A percentile compares a stretch with the other conserved stretches of the same genome.
Conservation (phyloP, 2,888 invertebrate genomes). For the Eledona agricola region DNA sequence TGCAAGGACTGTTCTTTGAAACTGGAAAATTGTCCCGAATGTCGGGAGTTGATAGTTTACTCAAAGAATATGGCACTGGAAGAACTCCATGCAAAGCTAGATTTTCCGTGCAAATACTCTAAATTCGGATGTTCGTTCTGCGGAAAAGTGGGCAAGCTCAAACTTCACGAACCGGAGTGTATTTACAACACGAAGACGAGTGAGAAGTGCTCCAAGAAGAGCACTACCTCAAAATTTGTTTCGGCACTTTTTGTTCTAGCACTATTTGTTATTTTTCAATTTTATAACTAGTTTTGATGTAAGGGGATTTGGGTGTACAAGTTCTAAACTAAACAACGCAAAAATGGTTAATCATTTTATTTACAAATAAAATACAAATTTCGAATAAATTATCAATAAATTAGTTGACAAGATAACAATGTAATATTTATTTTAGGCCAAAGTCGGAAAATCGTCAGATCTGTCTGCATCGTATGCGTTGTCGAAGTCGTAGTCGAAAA, state of each 20-base stretch:
- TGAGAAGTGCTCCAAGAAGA: slow-evolving; percentile 3
- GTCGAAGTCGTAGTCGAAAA: too few species aligned
- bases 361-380: too few species aligned
- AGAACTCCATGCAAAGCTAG: slow-evolving; percentile 29
- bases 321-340: too few species aligned
- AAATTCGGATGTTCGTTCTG: slow-evolving; percentile 29
- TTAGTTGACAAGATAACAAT: too few species aligned
- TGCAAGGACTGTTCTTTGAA: slow-evolving; percentile 30
- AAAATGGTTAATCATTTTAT: too few species aligned
- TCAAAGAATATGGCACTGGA: slow-evolving; percentile 33
- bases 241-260: neutral
- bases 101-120: slow-evolving; percentile 27
- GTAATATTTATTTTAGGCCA: too few species aligned
- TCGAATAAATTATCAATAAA: too few species aligned
- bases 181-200: neutral
- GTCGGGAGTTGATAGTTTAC: slow-evolving; percentile 24
- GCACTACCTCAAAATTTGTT: neutral
- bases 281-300: too few species aligned
- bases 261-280: too few species aligned
- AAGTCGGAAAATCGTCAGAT: too few species aligned
- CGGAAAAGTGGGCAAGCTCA: slow-evolving; percentile 1
- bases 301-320: too few species aligned
- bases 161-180: slow-evolving; percentile 6
- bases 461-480: too few species aligned
- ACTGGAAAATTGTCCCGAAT: slow-evolving; percentile 34